Conservation (phyloP, 2,888 invertebrate species). For the Scaptomyza polygonia region DNA sequence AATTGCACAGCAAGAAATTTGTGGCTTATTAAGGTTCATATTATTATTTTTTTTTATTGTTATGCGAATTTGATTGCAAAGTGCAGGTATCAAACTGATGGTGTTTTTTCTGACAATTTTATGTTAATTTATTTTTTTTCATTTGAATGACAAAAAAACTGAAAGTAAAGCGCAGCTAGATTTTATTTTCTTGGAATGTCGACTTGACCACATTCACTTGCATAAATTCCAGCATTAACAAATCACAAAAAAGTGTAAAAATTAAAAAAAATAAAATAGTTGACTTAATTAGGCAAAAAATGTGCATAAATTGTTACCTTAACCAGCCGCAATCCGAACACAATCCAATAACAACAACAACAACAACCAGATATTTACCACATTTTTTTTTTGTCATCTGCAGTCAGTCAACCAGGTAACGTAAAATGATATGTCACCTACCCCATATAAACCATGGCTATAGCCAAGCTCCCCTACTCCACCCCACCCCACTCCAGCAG, state of each 20-base stretch:
- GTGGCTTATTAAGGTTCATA: background rate
- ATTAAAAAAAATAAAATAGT: conserved; percentile 32
- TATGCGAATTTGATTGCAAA: background rate
- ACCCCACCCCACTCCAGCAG: too few relatives aligned
- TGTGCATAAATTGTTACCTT: conserved; percentile 54
- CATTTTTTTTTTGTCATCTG: conserved; percentile 54
- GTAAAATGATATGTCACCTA: conserved; percentile 38
- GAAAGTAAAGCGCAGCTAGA: background rate
- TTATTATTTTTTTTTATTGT: background rate
- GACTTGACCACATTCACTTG: conserved; percentile 48
- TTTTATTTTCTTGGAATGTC: background rate
- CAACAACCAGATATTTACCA: conserved; percentile 30
- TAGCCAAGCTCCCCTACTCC: too few relatives aligned
- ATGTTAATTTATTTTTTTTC: too few relatives aligned
- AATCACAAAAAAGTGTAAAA: conserved; percentile 14
- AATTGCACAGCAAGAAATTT: background rate
- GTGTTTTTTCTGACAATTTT: too few relatives aligned
- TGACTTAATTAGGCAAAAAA: conserved; percentile 66
- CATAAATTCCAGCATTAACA: conserved; percentile 38
- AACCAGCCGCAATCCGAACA: too few relatives aligned
- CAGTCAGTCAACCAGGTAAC: conserved; percentile 37
- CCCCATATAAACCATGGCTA: background rate
- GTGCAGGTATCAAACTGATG: too few relatives aligned
- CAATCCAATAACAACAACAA: conserved; percentile 16
- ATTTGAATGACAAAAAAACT: background rate